These are phyloP conservation scores for Spea hammondii DNA, from an alignment of 2,797 vertebrate genomes.

Conservation along the genomic window DNA sequence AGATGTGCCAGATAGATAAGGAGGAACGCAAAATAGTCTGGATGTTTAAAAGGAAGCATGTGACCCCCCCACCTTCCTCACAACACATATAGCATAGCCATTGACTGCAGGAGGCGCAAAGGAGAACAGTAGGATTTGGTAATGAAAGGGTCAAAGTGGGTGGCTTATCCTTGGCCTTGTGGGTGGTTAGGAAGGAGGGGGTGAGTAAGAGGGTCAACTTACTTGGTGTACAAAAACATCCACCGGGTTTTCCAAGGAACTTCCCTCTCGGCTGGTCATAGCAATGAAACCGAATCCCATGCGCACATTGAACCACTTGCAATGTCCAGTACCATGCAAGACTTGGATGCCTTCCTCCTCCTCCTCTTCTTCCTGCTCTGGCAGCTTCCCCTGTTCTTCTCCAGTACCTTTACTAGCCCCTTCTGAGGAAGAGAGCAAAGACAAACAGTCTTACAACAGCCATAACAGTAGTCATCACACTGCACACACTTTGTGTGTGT, in stretches of 20 bases:
- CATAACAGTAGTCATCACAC: not conserved
- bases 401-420: constrained; percentile 90
- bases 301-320: constrained; percentile 99
- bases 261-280: constrained; percentile 91
- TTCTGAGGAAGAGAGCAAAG: constrained; percentile 71
- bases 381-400: constrained; percentile 84
- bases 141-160: constrained; percentile 36
- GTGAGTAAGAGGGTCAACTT: constrained; percentile 67
- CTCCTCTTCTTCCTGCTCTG: constrained; percentile 65
- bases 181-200: constrained; percentile 21
- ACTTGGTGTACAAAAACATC: constrained; percentile 99
- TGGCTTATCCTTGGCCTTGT: constrained; percentile 35
- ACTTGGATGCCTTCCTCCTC: constrained; percentile 78
- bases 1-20: too few species aligned
- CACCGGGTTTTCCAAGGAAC: constrained; percentile 85
- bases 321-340: constrained; percentile 90
- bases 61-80: too few species aligned
- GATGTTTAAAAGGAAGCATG: too few species aligned
- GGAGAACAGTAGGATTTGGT: not conserved
- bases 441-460: constrained; percentile 3
- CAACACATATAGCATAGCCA: too few species aligned
- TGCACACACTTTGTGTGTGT: constrained; percentile 13
- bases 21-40: too few species aligned
- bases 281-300: constrained; percentile 99
- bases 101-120: too few species aligned